phyloP scores from a whole-genome alignment of 2,113 vertebrate genomes.

The Pygoscelis adeliae region DNA sequence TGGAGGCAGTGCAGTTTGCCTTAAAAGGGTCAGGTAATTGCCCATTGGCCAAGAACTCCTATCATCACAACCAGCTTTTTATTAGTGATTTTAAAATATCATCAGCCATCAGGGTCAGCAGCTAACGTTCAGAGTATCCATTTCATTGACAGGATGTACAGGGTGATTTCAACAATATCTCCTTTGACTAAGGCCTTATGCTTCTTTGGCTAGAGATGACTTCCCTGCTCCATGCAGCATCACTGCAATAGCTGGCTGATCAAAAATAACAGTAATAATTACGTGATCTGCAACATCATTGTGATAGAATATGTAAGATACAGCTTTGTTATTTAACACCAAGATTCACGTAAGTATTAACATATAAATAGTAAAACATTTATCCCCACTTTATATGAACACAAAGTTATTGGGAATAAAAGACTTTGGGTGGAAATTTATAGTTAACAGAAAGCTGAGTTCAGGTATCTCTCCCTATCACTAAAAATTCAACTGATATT shows the following conservation, averaged over 20 bases:
- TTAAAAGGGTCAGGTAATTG: not conserved
- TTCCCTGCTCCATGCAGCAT: not conserved
- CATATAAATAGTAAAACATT: not conserved
- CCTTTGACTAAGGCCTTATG: not conserved
- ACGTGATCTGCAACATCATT: accelerated
- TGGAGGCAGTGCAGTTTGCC: not conserved
- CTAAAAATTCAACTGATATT: not conserved
- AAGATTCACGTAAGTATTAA: accelerated
- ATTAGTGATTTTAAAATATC: not conserved
- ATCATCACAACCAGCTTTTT: not conserved
- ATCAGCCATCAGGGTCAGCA: not conserved
- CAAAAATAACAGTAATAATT: not conserved
- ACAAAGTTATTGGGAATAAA: not conserved
- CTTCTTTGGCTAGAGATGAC: not conserved
- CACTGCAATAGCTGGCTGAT: not conserved
- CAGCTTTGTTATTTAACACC: not conserved
- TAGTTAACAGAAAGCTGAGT: not conserved
- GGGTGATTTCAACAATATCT: not conserved
- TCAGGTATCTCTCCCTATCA: not conserved
- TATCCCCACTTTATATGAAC: not conserved
- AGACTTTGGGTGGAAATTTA: not conserved
- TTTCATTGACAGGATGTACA: not conserved
- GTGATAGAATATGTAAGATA: not conserved
- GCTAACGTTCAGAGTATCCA: not conserved
- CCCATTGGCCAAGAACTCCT: not conserved